Conservation (phyloP, 2,888 invertebrate genomes). For the Agriopis aurantiaria region DNA sequence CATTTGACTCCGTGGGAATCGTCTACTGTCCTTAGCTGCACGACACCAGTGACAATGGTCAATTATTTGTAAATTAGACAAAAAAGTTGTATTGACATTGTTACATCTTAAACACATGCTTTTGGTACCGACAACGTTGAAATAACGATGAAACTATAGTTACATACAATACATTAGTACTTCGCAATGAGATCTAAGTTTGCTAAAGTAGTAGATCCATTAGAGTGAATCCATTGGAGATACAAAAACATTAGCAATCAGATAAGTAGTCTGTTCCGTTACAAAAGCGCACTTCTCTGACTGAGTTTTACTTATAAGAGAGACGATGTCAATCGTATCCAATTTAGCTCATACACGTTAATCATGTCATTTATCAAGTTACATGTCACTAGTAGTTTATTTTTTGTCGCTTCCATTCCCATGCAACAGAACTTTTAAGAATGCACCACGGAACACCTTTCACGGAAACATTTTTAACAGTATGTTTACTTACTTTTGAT, state of each 20-base stretch:
- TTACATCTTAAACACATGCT: constrained; percentile 26
- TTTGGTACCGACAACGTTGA: background rate
- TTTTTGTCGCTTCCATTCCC: constrained; percentile 40
- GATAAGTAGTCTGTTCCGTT: constrained; percentile 26
- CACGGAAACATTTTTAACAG: constrained; percentile 31
- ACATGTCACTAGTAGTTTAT: constrained; percentile 38
- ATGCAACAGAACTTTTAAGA: constrained; percentile 40
- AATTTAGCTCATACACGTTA: constrained; percentile 33
- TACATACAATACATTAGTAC: background rate
- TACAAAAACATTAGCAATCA: background rate
- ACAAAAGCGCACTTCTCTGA: constrained; percentile 34
- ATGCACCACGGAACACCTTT: constrained; percentile 41
- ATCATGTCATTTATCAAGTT: constrained; percentile 40
- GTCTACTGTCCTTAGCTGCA: constrained; percentile 78
- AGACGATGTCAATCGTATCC: constrained; percentile 27
- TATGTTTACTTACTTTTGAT: constrained; percentile 95
- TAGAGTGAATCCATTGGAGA: background rate
- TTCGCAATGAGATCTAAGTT: background rate
- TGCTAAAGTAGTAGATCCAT: background rate
- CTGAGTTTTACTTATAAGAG: constrained; percentile 25
- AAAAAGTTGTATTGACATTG: constrained; percentile 30
- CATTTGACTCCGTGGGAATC: constrained; percentile 87
- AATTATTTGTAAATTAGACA: constrained; percentile 43
- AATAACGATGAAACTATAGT: background rate
- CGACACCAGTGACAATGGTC: constrained; percentile 63